phyloP scores from a whole-genome alignment of 2,797 vertebrate genomes.

The Enteromius fasciolatus region DNA sequence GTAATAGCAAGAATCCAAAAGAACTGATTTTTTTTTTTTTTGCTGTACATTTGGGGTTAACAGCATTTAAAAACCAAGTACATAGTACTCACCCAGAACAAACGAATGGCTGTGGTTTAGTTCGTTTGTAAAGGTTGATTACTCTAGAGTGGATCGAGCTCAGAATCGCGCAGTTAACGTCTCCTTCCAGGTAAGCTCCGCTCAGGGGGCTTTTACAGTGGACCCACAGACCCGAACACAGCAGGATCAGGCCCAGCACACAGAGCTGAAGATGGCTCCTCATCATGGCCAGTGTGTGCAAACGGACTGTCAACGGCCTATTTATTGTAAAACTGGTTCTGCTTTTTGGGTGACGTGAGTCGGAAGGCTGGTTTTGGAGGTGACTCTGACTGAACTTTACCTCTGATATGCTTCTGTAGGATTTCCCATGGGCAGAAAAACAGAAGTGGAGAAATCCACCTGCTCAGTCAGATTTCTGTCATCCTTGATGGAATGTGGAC shows the following conservation, averaged over 20 bases:
- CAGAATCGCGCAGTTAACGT: constrained; percentile 63
- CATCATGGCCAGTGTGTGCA: constrained; percentile 17
- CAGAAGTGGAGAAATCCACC: not conserved
- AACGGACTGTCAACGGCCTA: rapidly evolving
- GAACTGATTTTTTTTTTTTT: not conserved
- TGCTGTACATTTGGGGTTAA: not conserved
- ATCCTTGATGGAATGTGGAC: not conserved
- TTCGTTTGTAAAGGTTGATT: constrained; percentile 34
- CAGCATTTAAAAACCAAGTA: not conserved
- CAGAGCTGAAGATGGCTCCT: not conserved
- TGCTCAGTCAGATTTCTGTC: not conserved
- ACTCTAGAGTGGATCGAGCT: constrained; percentile 60
- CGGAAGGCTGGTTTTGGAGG: not conserved
- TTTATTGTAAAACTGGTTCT: not conserved
- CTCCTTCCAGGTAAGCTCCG: constrained; percentile 56
- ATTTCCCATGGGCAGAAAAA: not conserved
- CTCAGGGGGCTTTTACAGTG: constrained; percentile 9
- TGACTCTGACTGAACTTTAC: not conserved
- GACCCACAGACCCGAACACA: not conserved
- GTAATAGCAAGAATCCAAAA: not conserved
- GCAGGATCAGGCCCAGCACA: constrained; percentile 21
- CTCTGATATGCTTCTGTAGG: not conserved
- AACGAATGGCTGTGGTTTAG: constrained; percentile 53
- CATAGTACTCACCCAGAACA: constrained; percentile 65
- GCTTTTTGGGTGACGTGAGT: constrained; percentile 8